Conservation (phyloP, 1,140 invertebrate species). For the Thaumatotibia leucotreta region DNA sequence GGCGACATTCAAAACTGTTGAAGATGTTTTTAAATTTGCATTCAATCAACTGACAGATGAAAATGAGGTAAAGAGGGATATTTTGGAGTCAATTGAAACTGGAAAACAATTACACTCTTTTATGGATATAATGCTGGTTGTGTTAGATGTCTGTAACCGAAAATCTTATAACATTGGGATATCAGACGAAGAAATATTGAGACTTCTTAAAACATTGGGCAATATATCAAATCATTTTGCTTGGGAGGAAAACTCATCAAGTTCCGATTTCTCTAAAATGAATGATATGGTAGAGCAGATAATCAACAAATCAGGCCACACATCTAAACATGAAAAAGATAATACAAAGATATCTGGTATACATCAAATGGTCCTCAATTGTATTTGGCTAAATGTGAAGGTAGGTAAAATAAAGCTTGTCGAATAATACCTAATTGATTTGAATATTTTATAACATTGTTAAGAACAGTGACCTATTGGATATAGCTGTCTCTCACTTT, state of each 20-base stretch:
- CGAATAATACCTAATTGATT: slow-evolving; percentile 19
- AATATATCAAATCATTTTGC: slow-evolving; percentile 50
- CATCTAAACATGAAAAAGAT: slow-evolving; percentile 33
- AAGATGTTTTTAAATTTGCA: slow-evolving; percentile 52
- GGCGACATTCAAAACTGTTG: slow-evolving; percentile 35
- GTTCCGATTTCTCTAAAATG: slow-evolving; percentile 78
- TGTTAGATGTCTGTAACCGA: slow-evolving; percentile 39
- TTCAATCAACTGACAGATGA: slow-evolving; percentile 39
- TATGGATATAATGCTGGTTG: slow-evolving; percentile 42
- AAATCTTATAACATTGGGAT: slow-evolving; percentile 37
- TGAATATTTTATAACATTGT: neutral
- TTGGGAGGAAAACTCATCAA: slow-evolving; percentile 40
- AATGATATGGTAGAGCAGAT: slow-evolving; percentile 74
- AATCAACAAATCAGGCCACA: slow-evolving; percentile 55
- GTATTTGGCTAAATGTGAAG: slow-evolving; percentile 88
- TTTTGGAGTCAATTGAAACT: slow-evolving; percentile 53
- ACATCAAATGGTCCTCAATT: slow-evolving; percentile 83
- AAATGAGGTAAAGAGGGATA: slow-evolving; percentile 37
- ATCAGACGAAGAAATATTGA: slow-evolving; percentile 25
- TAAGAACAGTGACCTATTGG: no score
- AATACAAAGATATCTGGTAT: slow-evolving; percentile 76
- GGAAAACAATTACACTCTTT: slow-evolving; percentile 63
- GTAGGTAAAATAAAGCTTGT: slow-evolving; percentile 75
- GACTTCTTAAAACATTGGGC: slow-evolving; percentile 47
- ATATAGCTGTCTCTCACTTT: no score